phyloP scores from a whole-genome alignment of 2,113 vertebrate species.

The Passer montanus region DNA sequence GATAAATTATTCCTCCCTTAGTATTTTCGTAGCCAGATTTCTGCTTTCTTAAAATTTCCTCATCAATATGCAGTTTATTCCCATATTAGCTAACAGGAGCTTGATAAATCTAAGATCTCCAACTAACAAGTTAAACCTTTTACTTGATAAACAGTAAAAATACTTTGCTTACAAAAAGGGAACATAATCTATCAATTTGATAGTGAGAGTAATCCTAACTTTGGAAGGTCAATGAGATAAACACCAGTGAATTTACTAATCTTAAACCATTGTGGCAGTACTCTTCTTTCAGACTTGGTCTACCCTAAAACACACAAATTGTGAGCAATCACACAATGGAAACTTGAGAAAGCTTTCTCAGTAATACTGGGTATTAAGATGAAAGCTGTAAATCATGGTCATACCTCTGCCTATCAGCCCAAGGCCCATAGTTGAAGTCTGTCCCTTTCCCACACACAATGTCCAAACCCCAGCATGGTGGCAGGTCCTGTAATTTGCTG shows the following conservation, averaged over 20 bases:
- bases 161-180: neutral
- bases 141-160: neutral
- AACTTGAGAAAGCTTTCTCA: neutral
- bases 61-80: neutral
- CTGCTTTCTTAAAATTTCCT: neutral
- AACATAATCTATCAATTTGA: neutral
- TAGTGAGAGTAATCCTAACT: neutral
- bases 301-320: neutral
- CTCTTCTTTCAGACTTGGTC: neutral
- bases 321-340: neutral
- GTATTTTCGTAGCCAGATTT: neutral
- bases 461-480: conserved; percentile 96
- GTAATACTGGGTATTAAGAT: neutral
- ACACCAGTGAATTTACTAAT: neutral
- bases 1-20: neutral
- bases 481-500: conserved; percentile 92
- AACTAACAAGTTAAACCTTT: neutral
- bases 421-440: conserved; percentile 97
- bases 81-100: neutral
- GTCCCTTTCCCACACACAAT: conserved; percentile 99
- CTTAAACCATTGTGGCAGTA: neutral
- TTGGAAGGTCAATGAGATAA: neutral
- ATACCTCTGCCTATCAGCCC: conserved; percentile 97
- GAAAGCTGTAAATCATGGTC: neutral
- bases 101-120: neutral